Evolutionary conservation across 2,113 vertebrate species (phyloP).

Genomic region (Gorilla gorilla): DNA sequence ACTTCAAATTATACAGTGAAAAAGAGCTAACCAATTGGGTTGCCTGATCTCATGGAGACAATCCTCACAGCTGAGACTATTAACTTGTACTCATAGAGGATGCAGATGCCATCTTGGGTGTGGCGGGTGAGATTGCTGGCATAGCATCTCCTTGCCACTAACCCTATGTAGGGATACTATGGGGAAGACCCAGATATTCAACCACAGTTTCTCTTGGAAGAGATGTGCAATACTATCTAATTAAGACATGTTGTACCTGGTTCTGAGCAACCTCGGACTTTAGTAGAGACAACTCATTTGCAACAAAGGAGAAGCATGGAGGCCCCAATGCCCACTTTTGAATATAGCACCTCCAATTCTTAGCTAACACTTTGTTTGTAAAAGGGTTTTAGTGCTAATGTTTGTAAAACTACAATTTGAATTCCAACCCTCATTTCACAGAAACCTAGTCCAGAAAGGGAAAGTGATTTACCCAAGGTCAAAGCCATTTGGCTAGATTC

Average conservation of each 20-base stretch:
- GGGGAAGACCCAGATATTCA: not conserved
- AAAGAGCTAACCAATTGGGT: not conserved
- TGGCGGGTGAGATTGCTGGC: not conserved
- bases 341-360: not conserved
- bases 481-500: not conserved
- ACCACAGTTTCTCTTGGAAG: not conserved
- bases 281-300: not conserved
- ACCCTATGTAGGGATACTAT: not conserved
- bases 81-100: not conserved
- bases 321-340: not conserved
- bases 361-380: not conserved
- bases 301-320: fast-evolving
- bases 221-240: not conserved
- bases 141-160: fast-evolving
- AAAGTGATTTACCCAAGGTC: not conserved
- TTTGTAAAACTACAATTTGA: not conserved
- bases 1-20: not conserved
- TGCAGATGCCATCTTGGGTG: not conserved
- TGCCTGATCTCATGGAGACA: not conserved
- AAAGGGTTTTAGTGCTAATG: not conserved
- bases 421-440: not conserved
- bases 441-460: not conserved
- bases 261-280: not conserved
- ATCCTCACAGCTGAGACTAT: not conserved
- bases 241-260: not conserved